Evolutionary conservation across 2,113 vertebrate genomes (phyloP).

Genomic region (Pluvialis apricaria): DNA sequence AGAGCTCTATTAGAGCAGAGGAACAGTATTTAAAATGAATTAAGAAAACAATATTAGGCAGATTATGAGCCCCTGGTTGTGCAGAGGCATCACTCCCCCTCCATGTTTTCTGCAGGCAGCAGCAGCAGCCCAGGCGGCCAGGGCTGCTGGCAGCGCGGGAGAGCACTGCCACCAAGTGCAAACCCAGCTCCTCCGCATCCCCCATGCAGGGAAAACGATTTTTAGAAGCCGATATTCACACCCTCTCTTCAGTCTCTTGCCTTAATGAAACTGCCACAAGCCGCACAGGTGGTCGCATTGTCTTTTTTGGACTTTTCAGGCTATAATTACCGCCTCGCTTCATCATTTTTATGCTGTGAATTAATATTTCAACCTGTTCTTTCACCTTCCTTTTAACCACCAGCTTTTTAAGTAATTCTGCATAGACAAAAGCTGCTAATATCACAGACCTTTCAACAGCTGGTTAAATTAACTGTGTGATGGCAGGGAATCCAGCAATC

Average conservation of each 20-base stretch:
- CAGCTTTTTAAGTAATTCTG: background rate
- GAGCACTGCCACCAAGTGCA: slow-evolving; percentile 68
- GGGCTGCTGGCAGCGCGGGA: background rate
- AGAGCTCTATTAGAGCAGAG: background rate
- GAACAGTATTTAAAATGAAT: background rate
- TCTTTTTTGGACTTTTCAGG: background rate
- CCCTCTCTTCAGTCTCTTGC: background rate
- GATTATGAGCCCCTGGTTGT: background rate
- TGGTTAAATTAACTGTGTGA: background rate
- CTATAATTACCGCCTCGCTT: background rate
- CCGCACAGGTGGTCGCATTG: background rate
- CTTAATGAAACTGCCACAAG: background rate
- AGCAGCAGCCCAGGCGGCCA: background rate
- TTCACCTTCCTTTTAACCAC: background rate
- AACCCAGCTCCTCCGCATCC: background rate
- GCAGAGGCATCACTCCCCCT: background rate
- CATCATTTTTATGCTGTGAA: background rate
- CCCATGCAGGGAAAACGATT: fast-evolving
- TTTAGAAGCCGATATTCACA: background rate
- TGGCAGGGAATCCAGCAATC: background rate
- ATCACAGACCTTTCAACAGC: background rate
- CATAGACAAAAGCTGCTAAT: background rate
- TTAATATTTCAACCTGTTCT: background rate
- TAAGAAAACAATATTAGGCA: background rate
- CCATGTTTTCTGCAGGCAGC: background rate